Evolutionary conservation across 2,888 invertebrate species (phyloP).

Genomic region (Galeopsomyia nigrocyanea): DNA sequence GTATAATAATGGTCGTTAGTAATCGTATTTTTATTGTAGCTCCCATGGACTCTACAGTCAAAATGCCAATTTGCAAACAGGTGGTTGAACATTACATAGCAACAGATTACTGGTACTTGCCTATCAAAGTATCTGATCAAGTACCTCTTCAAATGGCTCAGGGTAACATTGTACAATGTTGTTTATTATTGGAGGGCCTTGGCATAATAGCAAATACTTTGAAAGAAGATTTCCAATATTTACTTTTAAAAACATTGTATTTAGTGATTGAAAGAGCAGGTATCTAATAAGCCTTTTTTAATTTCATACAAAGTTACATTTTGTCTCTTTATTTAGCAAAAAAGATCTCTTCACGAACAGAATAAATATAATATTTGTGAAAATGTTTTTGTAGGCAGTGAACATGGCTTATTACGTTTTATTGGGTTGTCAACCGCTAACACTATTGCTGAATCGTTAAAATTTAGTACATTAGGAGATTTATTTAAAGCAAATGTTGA

Average conservation of each 20-base stretch:
- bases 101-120: constrained; percentile 61
- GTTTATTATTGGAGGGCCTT: constrained; percentile 79
- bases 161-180: constrained; percentile 77
- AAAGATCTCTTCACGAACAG: not conserved
- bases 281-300: constrained; percentile 57
- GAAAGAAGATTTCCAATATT: constrained; percentile 72
- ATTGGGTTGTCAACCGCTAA: constrained; percentile 75
- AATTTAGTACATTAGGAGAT: constrained; percentile 71
- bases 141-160: constrained; percentile 69
- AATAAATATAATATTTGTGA: not conserved
- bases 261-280: constrained; percentile 80
- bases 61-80: constrained; percentile 55
- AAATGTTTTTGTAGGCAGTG: constrained; percentile 72
- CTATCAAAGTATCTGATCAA: constrained; percentile 56
- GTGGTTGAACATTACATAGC: constrained; percentile 59
- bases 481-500: constrained; percentile 79
- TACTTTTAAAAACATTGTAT: constrained; percentile 78
- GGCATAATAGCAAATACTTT: constrained; percentile 75
- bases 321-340: too few species aligned
- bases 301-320: not conserved
- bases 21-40: constrained; percentile 46
- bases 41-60: constrained; percentile 41
- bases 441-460: constrained; percentile 74
- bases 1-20: constrained; percentile 14
- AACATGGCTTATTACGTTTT: constrained; percentile 75